Percentiles rank a stretch among this genome's conserved stretches.
phyloP scores from a whole-genome alignment of 2,113 vertebrate species.

The Furnarius figulus region DNA sequence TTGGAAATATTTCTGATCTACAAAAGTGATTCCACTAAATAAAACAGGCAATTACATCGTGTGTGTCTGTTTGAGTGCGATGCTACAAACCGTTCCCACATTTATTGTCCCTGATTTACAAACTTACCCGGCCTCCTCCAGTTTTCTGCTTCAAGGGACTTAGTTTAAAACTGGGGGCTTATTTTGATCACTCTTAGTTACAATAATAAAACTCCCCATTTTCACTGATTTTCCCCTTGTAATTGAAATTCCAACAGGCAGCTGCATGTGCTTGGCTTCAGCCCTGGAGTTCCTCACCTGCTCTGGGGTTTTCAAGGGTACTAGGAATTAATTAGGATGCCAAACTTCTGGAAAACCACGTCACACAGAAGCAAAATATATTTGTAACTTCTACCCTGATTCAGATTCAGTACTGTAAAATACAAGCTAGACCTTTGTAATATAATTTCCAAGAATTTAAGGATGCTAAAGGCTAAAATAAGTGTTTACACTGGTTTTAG shows the following conservation, averaged over 20 bases:
- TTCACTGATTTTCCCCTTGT: not conserved
- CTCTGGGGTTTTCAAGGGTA: not conserved
- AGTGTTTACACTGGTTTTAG: not conserved
- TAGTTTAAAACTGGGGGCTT: not conserved
- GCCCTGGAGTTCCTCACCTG: not conserved
- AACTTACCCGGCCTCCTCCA: not conserved
- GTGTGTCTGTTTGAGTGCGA: conserved; percentile 68
- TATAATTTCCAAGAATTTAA: not conserved
- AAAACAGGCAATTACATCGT: conserved; percentile 85
- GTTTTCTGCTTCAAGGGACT: not conserved
- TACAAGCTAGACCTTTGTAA: not conserved
- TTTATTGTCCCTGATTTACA: not conserved
- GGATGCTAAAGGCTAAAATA: not conserved
- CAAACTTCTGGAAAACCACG: not conserved
- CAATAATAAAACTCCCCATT: not conserved
- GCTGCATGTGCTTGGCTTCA: not conserved
- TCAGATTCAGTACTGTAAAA: not conserved
- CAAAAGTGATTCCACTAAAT: conserved; percentile 88
- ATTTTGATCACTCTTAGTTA: not conserved
- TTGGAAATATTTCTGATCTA: conserved; percentile 84
- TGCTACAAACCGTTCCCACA: not conserved
- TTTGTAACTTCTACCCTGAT: not conserved
- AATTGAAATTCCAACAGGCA: not conserved
- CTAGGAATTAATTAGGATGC: not conserved
- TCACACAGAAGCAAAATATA: not conserved